phyloP scores from a whole-genome alignment of 2,797 vertebrate species.

The Artibeus jamaicensis region DNA sequence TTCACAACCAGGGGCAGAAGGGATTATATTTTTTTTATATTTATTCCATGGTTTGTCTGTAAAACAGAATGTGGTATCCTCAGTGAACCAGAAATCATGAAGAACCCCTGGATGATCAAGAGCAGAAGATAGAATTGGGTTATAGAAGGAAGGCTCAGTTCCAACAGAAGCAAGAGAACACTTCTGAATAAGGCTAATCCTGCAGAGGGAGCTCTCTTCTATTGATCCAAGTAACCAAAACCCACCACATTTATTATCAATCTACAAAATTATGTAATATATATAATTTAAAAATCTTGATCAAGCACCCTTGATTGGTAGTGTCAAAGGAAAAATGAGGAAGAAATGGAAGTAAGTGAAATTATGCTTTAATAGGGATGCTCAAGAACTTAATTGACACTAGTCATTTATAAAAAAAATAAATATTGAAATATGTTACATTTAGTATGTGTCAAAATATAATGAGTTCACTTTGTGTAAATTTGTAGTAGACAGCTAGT shows the following conservation, averaged over 20 bases:
- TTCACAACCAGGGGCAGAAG: neutral
- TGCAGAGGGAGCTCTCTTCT: neutral
- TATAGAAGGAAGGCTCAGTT: neutral
- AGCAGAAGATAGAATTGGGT: neutral
- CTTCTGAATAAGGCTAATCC: neutral
- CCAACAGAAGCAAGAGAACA: neutral
- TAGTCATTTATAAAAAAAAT: neutral
- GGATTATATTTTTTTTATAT: neutral
- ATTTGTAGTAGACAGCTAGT: neutral
- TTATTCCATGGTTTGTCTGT: neutral
- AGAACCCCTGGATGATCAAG: neutral
- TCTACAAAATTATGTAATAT: neutral
- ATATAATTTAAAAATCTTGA: neutral
- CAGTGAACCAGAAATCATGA: neutral
- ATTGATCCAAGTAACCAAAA: neutral
- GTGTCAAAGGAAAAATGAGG: neutral
- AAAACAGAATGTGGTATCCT: neutral
- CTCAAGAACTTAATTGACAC: neutral
- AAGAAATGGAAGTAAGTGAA: neutral
- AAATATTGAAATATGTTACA: neutral
- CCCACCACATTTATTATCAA: neutral
- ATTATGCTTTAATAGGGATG: neutral
- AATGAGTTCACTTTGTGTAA: neutral
- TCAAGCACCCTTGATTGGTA: neutral
- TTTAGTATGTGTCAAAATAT: neutral